phyloP scores from a whole-genome alignment of 2,888 invertebrate species.

The Rosalia funebris region DNA sequence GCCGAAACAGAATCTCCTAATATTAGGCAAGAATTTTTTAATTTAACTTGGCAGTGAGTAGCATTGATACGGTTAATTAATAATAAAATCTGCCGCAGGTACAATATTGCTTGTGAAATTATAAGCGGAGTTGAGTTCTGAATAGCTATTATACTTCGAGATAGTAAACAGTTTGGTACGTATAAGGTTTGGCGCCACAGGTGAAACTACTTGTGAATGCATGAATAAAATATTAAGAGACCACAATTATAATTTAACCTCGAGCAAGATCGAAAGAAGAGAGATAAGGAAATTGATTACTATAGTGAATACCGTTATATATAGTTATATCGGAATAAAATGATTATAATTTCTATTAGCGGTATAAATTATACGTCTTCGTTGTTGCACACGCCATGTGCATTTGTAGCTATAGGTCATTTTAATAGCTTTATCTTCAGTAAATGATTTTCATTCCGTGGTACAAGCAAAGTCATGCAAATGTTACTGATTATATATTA shows the following conservation, averaged over 20 bases:
- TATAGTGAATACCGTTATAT: not conserved
- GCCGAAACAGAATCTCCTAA: too few relatives aligned
- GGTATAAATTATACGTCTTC: not conserved
- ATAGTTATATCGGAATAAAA: not conserved
- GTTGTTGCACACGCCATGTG: not conserved
- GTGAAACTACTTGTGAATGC: constrained; percentile 22
- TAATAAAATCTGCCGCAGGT: not conserved
- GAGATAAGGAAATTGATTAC: constrained; percentile 22
- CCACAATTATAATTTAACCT: constrained; percentile 23
- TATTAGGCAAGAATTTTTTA: too few relatives aligned
- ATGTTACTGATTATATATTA: too few relatives aligned
- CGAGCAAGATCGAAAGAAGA: constrained; percentile 13
- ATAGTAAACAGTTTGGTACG: constrained; percentile 12
- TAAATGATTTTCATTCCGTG: too few relatives aligned
- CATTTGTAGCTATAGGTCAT: too few relatives aligned
- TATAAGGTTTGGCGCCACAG: constrained; percentile 23
- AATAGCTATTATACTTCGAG: not conserved
- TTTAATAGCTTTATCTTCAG: too few relatives aligned
- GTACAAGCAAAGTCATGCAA: too few relatives aligned
- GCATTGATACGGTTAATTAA: not conserved
- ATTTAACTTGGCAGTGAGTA: too few relatives aligned
- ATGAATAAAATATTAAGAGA: constrained; percentile 19
- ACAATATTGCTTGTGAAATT: not conserved
- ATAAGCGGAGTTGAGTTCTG: constrained; percentile 1
- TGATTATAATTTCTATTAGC: not conserved